These are phyloP conservation scores for Orientallactaga bullata DNA, from an alignment of 2,113 vertebrate genomes.

Conservation along the genomic window DNA sequence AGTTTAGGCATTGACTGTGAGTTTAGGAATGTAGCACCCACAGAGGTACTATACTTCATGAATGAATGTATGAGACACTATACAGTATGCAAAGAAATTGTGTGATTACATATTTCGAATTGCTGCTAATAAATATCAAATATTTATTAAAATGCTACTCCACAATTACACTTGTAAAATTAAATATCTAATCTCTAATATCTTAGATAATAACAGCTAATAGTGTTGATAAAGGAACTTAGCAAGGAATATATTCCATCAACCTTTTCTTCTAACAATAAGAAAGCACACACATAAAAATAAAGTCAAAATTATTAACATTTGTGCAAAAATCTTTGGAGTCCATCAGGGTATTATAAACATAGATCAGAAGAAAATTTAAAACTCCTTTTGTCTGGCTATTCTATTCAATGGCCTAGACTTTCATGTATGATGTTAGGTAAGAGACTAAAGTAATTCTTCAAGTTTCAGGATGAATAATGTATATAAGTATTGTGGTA, in stretches of 20 bases:
- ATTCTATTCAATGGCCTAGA: not conserved
- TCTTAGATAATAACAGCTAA: slow-evolving; percentile 39
- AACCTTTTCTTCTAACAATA: slow-evolving; percentile 8
- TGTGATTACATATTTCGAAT: slow-evolving; percentile 7
- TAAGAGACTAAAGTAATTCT: not conserved
- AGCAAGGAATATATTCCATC: not conserved
- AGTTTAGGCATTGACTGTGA: not conserved
- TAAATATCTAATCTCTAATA: not conserved
- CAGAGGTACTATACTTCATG: not conserved
- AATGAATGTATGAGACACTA: not conserved
- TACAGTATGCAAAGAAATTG: not conserved
- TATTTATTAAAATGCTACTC: not conserved
- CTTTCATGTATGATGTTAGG: not conserved
- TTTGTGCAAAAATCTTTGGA: slow-evolving; percentile 36
- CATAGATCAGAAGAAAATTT: slow-evolving; percentile 17
- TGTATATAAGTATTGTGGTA: not conserved
- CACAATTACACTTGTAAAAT: slow-evolving; percentile 13
- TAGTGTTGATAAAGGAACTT: not conserved
- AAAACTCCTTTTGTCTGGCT: not conserved
- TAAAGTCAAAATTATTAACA: slow-evolving; percentile 19
- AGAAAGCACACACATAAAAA: not conserved
- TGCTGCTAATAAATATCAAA: slow-evolving; percentile 25
- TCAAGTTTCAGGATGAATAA: not conserved
- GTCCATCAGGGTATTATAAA: not conserved
- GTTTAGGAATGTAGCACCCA: not conserved